Base-by-base conservation (phyloP, 1,140 invertebrate genomes). In the Pseudomyrmex flavicornis region DNA sequence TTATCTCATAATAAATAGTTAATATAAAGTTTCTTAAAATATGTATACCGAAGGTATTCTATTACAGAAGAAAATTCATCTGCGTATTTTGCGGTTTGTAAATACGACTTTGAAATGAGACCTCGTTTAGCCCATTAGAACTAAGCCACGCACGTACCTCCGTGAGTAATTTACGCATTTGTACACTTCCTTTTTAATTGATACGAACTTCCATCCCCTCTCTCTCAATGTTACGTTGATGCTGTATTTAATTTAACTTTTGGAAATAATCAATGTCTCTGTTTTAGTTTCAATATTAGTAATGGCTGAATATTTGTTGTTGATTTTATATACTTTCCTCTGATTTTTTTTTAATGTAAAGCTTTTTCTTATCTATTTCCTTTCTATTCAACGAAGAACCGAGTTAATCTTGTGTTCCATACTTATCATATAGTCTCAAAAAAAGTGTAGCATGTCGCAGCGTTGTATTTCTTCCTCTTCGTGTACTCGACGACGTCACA, bases 401-500 rank as follows among this genome's bases (percentile, higher is more conserved):
- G 9, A 76, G 59, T 86, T 86, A 86, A 87, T 83, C 79, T 87
- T 58, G 20, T 48, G 48, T 2, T 3, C 59, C 54, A 22, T 12
- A 59, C 58, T 70, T 83, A 66, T 56, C 63, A 56, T 7, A 13
- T 20, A 61, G 63, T 13, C 72, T 83, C 58, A 66, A 76, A 85
- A 35, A 75, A 73, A 68, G 26, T 59, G 46, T 88, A 88, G 83
- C 86, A 85, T 88, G 86, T 58, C 73, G 9, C 35, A 15, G 56
- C 48, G 66, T 73, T 86, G 84, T 86, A 75, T 86, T 82, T 89
- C 73, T 80, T 72, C 79, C 82, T 75, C 61, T 56, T 54, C 52
- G 65, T 86, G 70, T 86, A 61, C 74, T 56, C 73, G 87, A 76
- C 83, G 74, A 86, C 76, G 84, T 85, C 84, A 66, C 61, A 68